phyloP scores from a whole-genome alignment of 1,140 invertebrate species.

The Paraescarpia echinospica region DNA sequence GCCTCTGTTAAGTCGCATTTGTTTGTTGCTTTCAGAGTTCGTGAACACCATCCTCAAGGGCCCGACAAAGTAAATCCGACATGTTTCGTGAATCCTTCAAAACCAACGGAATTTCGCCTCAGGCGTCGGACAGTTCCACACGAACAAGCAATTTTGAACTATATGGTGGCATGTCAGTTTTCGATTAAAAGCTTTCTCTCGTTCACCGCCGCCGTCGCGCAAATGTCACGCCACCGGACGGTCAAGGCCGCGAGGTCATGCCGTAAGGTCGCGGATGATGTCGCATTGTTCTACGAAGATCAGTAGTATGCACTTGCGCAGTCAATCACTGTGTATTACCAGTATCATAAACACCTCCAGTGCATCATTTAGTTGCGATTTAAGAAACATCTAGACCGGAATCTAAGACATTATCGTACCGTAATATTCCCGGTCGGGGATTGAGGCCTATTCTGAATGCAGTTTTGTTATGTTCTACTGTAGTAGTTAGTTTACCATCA shows the following conservation, averaged over 20 bases:
- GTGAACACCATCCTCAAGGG: background rate
- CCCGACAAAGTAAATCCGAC: background rate
- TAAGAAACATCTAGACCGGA: background rate
- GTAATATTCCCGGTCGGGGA: background rate
- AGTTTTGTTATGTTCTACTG: background rate
- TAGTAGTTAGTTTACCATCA: background rate
- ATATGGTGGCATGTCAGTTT: background rate
- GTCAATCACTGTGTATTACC: background rate
- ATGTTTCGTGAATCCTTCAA: background rate
- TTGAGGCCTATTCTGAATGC: background rate
- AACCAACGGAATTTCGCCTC: background rate
- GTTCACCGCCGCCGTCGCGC: background rate
- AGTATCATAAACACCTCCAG: background rate
- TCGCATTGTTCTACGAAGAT: background rate
- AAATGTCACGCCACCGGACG: background rate
- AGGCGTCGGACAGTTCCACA: background rate
- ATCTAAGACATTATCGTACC: background rate
- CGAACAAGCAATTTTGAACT: background rate
- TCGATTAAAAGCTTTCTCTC: constrained; percentile 1
- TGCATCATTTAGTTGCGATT: background rate
- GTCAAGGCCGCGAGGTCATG: background rate
- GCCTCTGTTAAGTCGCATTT: background rate
- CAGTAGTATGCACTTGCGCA: background rate
- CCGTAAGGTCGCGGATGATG: background rate
- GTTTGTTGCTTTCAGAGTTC: background rate